phyloP scores from a whole-genome alignment of 2,888 invertebrate genomes.

The Lysandra bellargus region DNA sequence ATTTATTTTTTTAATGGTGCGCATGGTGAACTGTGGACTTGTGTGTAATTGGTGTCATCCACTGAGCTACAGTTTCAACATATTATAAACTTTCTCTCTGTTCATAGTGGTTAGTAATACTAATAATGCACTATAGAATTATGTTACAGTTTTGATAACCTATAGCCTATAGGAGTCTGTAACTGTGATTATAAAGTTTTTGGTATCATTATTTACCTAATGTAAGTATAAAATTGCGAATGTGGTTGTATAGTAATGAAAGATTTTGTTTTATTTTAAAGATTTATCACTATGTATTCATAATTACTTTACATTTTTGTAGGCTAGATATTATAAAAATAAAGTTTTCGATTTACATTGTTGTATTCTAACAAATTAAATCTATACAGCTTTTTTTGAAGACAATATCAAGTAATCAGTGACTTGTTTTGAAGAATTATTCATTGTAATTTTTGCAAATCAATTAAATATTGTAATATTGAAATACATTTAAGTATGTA shows the following conservation, averaged over 20 bases:
- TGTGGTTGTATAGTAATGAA: conserved; percentile 46
- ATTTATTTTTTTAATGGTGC: conserved; percentile 81
- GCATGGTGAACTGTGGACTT: conserved; percentile 78
- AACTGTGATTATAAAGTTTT: conserved; percentile 48
- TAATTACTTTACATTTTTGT: conserved; percentile 42
- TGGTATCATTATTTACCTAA: conserved; percentile 45
- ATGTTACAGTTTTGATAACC: conserved; percentile 56
- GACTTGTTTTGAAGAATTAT: conserved; percentile 41
- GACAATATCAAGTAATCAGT: conserved; percentile 43
- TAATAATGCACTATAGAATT: conserved; percentile 61
- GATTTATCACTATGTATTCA: conserved; percentile 39
- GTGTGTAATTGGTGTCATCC: conserved; percentile 69
- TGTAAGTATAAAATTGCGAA: conserved; percentile 42
- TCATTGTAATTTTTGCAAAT: conserved; percentile 42
- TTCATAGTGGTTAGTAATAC: conserved; percentile 62
- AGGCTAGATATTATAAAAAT: conserved; percentile 41
- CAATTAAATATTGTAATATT: conserved; percentile 40
- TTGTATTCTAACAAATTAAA: conserved; percentile 42
- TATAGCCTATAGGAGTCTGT: conserved; percentile 54
- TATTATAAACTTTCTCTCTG: conserved; percentile 65
- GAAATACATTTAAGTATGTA: conserved; percentile 32
- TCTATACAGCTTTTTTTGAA: conserved; percentile 44
- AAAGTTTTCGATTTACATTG: conserved; percentile 37
- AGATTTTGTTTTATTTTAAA: conserved; percentile 41
- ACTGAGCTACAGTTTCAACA: conserved; percentile 64